Conservation (phyloP, 2,888 invertebrate genomes). For the Agonum fuliginosum region DNA sequence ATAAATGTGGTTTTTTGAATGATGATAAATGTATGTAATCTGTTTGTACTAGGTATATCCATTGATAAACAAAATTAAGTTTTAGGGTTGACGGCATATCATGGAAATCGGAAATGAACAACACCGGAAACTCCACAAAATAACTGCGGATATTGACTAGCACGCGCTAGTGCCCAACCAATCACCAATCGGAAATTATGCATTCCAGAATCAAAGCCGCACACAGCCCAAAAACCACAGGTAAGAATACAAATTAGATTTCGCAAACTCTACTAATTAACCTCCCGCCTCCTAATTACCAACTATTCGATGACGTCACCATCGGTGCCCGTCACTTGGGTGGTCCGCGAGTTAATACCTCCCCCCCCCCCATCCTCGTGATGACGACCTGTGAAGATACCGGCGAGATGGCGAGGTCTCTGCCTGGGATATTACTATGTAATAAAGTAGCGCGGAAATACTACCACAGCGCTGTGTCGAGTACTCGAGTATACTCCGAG, state of each 20-base stretch:
- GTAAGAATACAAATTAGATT: neutral
- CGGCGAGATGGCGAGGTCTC: neutral
- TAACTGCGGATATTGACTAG: no score
- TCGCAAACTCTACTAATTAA: neutral
- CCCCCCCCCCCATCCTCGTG: neutral
- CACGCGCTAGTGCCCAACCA: no score
- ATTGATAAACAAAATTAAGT: no score
- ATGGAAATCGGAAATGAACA: no score
- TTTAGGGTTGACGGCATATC: no score
- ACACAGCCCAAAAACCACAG: neutral
- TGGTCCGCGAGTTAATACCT: conserved; percentile 31
- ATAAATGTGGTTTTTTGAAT: no score
- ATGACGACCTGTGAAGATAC: conserved; percentile 14
- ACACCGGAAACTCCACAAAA: no score
- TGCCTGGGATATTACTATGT: conserved; percentile 21
- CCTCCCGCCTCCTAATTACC: conserved; percentile 13
- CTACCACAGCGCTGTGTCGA: no score
- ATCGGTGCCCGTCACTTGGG: conserved; percentile 31
- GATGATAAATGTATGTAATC: no score
- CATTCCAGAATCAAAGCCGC: no score
- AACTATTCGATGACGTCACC: conserved; percentile 41
- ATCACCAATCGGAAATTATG: no score
- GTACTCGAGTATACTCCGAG: neutral
- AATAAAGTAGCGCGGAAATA: conserved; percentile 32
- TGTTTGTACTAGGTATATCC: no score